phyloP scores from a whole-genome alignment of 1,140 invertebrate genomes.

The Macrotrachela quadricornifera region DNA sequence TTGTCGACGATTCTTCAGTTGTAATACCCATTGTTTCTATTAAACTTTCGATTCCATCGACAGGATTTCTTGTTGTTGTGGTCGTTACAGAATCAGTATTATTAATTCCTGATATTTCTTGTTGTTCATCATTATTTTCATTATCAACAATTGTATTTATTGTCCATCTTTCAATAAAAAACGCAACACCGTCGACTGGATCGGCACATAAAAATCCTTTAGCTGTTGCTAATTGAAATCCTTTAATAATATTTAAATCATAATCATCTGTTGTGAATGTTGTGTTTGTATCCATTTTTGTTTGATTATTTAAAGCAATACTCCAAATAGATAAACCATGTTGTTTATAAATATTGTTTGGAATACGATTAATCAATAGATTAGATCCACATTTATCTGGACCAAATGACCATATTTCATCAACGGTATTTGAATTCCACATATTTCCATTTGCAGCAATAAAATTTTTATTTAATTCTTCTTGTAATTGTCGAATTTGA shows the following conservation, averaged over 20 bases:
- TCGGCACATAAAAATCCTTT: constrained; percentile 81
- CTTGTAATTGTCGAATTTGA: constrained; percentile 39
- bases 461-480: constrained; percentile 42
- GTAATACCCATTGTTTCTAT: neutral
- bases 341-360: constrained; percentile 29
- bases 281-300: constrained; percentile 10
- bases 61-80: neutral
- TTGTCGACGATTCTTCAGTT: too few species aligned
- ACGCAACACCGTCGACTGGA: constrained; percentile 76
- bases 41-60: neutral
- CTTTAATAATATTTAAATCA: constrained; percentile 49
- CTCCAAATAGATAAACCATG: constrained; percentile 29
- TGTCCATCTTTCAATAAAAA: constrained; percentile 49
- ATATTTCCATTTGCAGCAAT: constrained; percentile 31
- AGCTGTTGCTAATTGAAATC: constrained; percentile 71
- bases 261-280: constrained; percentile 13
- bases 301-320: constrained; percentile 11
- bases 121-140: constrained; percentile 22
- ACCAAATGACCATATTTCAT: constrained; percentile 69
- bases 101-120: neutral
- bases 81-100: neutral
- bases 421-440: constrained; percentile 23
- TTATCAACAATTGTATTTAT: constrained; percentile 11
- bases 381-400: constrained; percentile 69
- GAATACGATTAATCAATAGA: constrained; percentile 48